Evolutionary conservation across 2,113 vertebrate species (phyloP), one percentile per base, ranked within the genome.

Genomic region (Anseranas semipalmata): DNA sequence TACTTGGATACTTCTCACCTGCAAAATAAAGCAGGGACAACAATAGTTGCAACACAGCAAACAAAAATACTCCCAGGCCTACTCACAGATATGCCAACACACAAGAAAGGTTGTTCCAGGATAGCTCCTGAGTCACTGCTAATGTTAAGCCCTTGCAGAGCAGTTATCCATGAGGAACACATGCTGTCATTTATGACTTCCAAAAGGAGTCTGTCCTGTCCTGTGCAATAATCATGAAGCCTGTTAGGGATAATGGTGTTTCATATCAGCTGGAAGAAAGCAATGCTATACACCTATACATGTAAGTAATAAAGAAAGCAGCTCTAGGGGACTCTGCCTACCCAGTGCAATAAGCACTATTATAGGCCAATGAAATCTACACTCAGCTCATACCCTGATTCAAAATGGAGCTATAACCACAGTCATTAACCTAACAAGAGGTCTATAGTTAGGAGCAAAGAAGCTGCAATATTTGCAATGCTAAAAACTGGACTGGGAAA

Each of bases 1-100:
- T 37, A 98, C 97, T 79, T 98, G 97, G 85, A 98, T 97, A 50
- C 86, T 98, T 89, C 96, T 97, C 55, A 98, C 97, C 98, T 98
- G 92, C 35, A 94, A 94, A 95, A 94, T 28, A 74, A 90, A 94
- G 71, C 56, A 95, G 12, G 30, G 59, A 58, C 45, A 89, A 73
- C 20, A 74, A 90, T 13, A 75, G 2, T 11, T 20, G 28, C 25
- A 63, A 56, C 24, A 48, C 2, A n/a, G 33, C 14, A 87, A 83
- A 81, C n/a, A 72, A 59, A 79, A 76, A 10, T 39, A 48, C 24
- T 66, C 35, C 15, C 41, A 82, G 53, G 3, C 8, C 19, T 45
- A 39, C 32, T 86, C 79, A 58, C 5, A 65, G 46, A 60, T 43
- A 46, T 7, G 27, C 8, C 28, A 67, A 46, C 7, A 43, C 70